Evolutionary conservation across 2,888 invertebrate genomes (phyloP).

Genomic region (Heteromyza rotundicornis): DNA sequence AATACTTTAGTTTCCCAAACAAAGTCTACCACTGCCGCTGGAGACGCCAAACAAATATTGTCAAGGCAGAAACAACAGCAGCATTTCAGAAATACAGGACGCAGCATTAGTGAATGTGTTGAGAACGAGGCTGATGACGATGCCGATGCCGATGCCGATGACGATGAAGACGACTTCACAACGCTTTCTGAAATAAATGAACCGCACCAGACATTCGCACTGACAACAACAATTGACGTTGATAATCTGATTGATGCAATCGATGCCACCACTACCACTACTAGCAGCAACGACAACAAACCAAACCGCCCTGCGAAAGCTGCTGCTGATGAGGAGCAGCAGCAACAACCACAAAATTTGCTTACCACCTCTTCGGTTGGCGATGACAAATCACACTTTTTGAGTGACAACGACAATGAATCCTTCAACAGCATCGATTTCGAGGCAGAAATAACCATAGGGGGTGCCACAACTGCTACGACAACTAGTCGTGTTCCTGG

Average conservation of each 20-base stretch:
- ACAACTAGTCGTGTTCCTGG: neutral
- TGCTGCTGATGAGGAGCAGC: slow-evolving; percentile 36
- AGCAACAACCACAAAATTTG: slow-evolving; percentile 46
- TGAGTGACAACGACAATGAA: slow-evolving; percentile 63
- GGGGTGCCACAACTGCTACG: slow-evolving; percentile 36
- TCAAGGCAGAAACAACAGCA: too few species aligned
- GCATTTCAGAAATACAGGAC: too few species aligned
- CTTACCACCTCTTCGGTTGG: slow-evolving; percentile 37
- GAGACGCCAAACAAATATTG: too few species aligned
- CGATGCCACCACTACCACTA: slow-evolving; percentile 21
- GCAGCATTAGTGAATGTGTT: slow-evolving; percentile 57
- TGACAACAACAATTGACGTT: slow-evolving; percentile 40
- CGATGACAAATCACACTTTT: slow-evolving; percentile 61
- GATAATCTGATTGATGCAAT: slow-evolving; percentile 39
- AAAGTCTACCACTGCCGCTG: too few species aligned
- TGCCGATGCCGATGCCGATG: slow-evolving; percentile 46
- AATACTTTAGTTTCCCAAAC: too few species aligned
- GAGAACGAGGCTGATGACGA: slow-evolving; percentile 35
- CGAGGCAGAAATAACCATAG: slow-evolving; percentile 62
- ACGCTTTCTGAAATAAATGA: slow-evolving; percentile 60
- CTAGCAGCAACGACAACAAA: neutral
- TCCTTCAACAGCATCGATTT: slow-evolving; percentile 64
- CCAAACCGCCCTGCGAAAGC: slow-evolving; percentile 9
- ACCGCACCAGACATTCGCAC: slow-evolving; percentile 48
- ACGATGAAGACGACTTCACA: slow-evolving; percentile 57